Evolutionary conservation across 2,888 invertebrate genomes (phyloP), one percentile per base, ranked within the genome.

Genomic region (Geotrupes spiniger): DNA sequence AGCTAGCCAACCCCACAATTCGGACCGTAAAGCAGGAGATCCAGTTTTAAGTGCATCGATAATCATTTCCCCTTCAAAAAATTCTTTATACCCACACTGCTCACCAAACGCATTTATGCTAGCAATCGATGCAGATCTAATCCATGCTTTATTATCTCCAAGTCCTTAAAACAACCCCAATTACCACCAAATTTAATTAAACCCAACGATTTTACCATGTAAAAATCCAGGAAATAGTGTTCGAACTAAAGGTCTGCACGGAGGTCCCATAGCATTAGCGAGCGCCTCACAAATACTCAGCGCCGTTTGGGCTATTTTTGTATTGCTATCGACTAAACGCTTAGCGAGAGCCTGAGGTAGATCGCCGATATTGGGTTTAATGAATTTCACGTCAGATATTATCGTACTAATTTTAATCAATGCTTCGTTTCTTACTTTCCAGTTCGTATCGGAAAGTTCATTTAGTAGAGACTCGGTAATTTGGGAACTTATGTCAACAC

Each of bases 1-100:
- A 0, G 88, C 81, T 37, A 96, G 72, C 95, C 95, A 96, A 51
- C 78, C 79, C 80, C 93, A 85, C 47, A 96, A 73, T 70, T 94
- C 89, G 1, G 84, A 79, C 46, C 92, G 78, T 0, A 94, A 77
- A 31, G 83, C 81, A 0, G 95, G 95, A 33, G 92, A 91, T 46
- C 94, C 94, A 0, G 81, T 74, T 68, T 89, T 89, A 2, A 97
- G 76, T 1, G 91, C 91, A 73, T 95, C 94, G 9, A 82, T 80
- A 53, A 96, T 80, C 80, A 94, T 90, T 77, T 96, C 95, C 1
- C 85, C 86, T 46, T 95, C 95, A 50, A 93, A 86, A 62, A 89
- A 84, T 57, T 88, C 87, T 52, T 85, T 85, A 58, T 84, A 83
- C 0, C 90, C 89, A 47, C 89, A 87, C 60, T 88, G 84, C 42